Conservation (phyloP, 2,797 vertebrate species). For the Pangasius djambal region DNA sequence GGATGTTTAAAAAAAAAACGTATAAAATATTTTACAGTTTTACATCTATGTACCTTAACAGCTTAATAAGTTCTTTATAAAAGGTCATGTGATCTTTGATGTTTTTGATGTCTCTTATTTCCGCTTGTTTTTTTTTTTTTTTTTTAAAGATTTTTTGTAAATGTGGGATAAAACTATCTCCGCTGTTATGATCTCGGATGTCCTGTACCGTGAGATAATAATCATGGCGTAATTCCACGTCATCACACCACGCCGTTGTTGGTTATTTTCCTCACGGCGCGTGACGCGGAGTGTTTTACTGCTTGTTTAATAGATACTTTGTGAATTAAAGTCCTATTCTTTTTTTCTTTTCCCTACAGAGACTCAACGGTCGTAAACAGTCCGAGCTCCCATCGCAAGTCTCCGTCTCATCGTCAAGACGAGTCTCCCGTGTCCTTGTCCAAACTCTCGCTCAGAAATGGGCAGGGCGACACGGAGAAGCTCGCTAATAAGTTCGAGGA, state of each 20-base stretch:
- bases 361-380: slow-evolving; percentile 91
- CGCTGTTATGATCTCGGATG: not conserved
- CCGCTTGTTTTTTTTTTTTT: no score
- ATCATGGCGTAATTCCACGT: not conserved
- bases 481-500: slow-evolving; percentile 91
- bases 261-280: not conserved
- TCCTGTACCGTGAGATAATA: not conserved
- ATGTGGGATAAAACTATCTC: not conserved
- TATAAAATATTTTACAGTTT: not conserved
- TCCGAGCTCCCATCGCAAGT: slow-evolving; percentile 90
- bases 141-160: not conserved
- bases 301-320: not conserved
- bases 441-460: slow-evolving; percentile 82
- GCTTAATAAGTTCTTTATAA: not conserved
- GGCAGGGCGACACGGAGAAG: slow-evolving; percentile 85
- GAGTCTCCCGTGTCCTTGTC: slow-evolving; percentile 83
- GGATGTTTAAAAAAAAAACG: not conserved
- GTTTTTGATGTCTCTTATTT: no score
- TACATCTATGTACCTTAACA: not conserved
- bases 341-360: slow-evolving; percentile 69
- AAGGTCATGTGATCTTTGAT: not conserved
- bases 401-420: slow-evolving; percentile 83
- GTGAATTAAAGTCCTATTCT: not conserved
- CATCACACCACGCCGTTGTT: not conserved
- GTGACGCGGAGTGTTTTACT: not conserved